Percentiles rank a stretch among this genome's conserved stretches.
These are phyloP conservation scores for Ichneumon xanthorius DNA, from an alignment of 2,888 invertebrate species.

Conservation along the genomic window DNA sequence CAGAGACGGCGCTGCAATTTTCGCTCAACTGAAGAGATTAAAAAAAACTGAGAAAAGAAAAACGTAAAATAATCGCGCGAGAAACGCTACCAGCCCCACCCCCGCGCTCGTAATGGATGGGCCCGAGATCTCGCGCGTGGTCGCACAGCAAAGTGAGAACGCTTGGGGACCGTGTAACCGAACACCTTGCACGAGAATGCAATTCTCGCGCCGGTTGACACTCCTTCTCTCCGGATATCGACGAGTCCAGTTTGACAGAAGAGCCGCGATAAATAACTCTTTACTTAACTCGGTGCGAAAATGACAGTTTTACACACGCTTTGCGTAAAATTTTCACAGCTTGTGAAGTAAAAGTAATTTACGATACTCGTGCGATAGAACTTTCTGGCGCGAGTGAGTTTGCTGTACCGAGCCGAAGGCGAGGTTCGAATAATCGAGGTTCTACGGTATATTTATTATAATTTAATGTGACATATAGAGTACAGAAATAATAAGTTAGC, in stretches of 20 bases:
- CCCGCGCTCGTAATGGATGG: slow-evolving; percentile 51
- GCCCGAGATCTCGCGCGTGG: slow-evolving; percentile 38
- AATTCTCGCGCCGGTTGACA: slow-evolving; percentile 49
- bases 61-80: slow-evolving; percentile 50
- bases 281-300: slow-evolving; percentile 11
- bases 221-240: slow-evolving; percentile 43
- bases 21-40: slow-evolving; percentile 37
- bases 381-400: neutral
- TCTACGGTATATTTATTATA: too few species aligned
- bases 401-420: too few species aligned
- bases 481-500: too few species aligned
- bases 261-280: slow-evolving; percentile 40
- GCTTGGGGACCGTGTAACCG: slow-evolving; percentile 55
- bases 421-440: too few species aligned
- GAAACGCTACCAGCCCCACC: slow-evolving; percentile 57
- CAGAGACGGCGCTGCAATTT: slow-evolving; percentile 32
- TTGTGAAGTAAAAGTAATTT: too few species aligned
- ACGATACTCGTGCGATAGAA: neutral
- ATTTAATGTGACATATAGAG: too few species aligned
- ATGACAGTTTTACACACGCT: too few species aligned
- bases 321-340: too few species aligned
- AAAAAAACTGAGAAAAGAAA: slow-evolving; percentile 44
- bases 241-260: slow-evolving; percentile 37
- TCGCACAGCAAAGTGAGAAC: slow-evolving; percentile 32
- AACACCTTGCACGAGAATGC: slow-evolving; percentile 45